Percentiles rank a stretch among this genome's conserved stretches.
Conservation (phyloP, 2,888 invertebrate genomes). For the Calameuta idolon region DNA sequence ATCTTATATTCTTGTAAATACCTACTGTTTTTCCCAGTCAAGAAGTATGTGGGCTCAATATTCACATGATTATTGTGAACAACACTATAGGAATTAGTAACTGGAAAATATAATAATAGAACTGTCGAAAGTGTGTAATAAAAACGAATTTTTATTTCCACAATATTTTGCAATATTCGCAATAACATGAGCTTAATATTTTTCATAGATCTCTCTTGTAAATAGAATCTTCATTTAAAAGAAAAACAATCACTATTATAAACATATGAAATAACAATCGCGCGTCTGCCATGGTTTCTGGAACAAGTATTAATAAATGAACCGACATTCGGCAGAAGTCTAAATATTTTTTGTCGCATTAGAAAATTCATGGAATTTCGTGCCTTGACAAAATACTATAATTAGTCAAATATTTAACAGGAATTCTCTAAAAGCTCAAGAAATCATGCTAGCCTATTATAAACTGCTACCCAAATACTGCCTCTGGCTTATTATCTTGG, state of each 20-base stretch:
- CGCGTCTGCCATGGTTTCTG: background rate
- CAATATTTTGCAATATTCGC: constrained; percentile 12
- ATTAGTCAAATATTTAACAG: constrained; percentile 22
- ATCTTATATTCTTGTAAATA: background rate
- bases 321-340: background rate
- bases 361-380: background rate
- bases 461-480: background rate
- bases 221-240: constrained; percentile 19
- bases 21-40: background rate
- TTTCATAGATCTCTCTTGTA: constrained; percentile 2
- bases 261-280: background rate
- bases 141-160: background rate
- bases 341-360: background rate
- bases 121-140: background rate
- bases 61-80: background rate
- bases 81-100: background rate
- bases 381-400: background rate
- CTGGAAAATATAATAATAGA: background rate
- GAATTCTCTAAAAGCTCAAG: constrained; percentile 33
- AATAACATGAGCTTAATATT: constrained; percentile 13
- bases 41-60: background rate
- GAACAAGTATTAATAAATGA: constrained; percentile 22
- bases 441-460: constrained; percentile 10
- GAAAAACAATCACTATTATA: constrained; percentile 28
- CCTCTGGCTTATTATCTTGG: background rate